Conservation (phyloP, 2,797 vertebrate genomes). For the Spinus pinus region DNA sequence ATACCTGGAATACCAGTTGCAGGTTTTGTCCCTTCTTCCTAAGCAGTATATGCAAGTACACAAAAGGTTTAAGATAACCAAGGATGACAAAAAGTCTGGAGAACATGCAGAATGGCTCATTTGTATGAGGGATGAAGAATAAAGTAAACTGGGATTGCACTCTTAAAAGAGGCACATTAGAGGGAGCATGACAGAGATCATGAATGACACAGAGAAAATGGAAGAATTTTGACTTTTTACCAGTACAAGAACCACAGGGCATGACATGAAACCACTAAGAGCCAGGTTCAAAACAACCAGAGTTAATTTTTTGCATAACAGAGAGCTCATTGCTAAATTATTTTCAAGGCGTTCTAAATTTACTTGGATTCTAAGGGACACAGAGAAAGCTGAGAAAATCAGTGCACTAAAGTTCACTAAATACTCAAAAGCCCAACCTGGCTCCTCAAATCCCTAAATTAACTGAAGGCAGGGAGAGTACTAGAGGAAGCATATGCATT, state of each 20-base stretch:
- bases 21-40: background rate
- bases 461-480: background rate
- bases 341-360: background rate
- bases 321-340: background rate
- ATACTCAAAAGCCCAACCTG: background rate
- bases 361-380: background rate
- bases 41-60: background rate
- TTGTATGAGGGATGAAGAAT: background rate
- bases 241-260: background rate
- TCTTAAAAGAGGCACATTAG: background rate
- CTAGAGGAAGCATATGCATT: background rate
- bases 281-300: background rate
- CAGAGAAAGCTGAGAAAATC: background rate
- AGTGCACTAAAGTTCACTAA: background rate
- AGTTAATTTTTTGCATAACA: background rate
- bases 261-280: background rate
- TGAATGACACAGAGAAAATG: background rate
- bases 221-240: background rate
- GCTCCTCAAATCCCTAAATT: background rate
- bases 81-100: background rate
- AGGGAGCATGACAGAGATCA: background rate
- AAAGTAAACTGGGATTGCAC: background rate
- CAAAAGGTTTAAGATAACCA: background rate
- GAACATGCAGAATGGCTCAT: background rate
- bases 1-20: background rate